A percentile compares a stretch with the other conserved stretches of the same genome.
These are phyloP conservation scores for Erpornis zantholeuca DNA, from an alignment of 2,113 vertebrate genomes.

Conservation along the genomic window DNA sequence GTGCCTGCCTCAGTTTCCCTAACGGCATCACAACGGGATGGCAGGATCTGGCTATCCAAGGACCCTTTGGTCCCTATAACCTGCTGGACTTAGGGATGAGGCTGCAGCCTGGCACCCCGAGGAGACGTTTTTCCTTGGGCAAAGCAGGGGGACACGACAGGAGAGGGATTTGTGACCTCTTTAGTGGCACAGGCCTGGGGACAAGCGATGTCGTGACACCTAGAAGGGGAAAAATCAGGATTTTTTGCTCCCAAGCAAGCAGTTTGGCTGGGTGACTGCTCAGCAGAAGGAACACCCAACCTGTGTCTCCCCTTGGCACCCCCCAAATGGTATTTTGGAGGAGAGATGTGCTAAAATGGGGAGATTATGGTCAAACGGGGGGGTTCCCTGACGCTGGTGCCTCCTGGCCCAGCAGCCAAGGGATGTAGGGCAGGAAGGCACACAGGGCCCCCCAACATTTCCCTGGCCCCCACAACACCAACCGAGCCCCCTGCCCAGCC, in stretches of 20 bases:
- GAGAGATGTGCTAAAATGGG: background rate
- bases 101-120: background rate
- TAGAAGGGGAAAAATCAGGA: background rate
- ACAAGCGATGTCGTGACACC: rapidly evolving
- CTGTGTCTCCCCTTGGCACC: background rate
- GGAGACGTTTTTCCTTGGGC: background rate
- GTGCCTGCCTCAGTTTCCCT: background rate
- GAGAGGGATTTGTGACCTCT: background rate
- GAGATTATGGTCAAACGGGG: background rate
- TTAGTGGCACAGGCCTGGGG: background rate
- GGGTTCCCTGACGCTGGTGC: background rate
- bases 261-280: background rate
- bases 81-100: background rate
- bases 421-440: background rate
- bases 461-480: background rate
- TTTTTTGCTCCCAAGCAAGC: background rate
- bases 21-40: rapidly evolving
- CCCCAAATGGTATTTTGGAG: background rate
- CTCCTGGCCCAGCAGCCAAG: background rate
- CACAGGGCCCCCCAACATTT: rapidly evolving
- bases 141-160: rapidly evolving
- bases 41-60: background rate
- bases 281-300: background rate
- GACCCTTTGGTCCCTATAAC: background rate
- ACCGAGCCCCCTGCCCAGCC: background rate